Percentiles rank a stretch among this genome's conserved stretches.
phyloP scores from a whole-genome alignment of 1,140 invertebrate genomes.

The Oryctes rhinoceros region DNA sequence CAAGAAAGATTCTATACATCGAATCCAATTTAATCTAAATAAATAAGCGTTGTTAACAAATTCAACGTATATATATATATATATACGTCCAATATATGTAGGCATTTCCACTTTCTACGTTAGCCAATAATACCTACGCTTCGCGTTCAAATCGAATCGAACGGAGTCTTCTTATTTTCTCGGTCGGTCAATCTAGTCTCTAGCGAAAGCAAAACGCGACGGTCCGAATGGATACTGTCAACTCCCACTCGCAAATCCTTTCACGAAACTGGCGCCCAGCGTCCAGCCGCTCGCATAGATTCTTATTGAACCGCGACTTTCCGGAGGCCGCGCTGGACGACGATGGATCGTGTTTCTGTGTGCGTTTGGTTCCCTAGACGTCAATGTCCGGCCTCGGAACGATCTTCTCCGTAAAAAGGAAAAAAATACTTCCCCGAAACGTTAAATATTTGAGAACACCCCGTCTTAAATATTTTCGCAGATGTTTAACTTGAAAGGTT shows the following conservation, averaged over 20 bases:
- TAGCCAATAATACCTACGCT: not conserved
- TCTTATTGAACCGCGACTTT: conserved; percentile 14
- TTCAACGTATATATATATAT: not conserved
- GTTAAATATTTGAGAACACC: conserved; percentile 13
- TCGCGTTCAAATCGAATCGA: not conserved
- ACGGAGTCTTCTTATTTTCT: not conserved
- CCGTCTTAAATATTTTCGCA: not conserved
- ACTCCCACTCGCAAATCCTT: not conserved
- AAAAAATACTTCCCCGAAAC: not conserved
- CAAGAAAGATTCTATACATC: not conserved
- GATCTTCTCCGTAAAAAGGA: conserved; percentile 8
- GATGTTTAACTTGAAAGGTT: conserved; percentile 26
- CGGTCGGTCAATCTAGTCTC: not conserved
- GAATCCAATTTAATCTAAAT: not conserved
- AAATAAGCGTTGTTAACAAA: not conserved
- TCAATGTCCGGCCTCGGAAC: not conserved
- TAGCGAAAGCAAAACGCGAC: not conserved
- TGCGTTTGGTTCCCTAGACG: not conserved
- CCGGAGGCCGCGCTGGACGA: not conserved
- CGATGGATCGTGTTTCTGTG: not conserved
- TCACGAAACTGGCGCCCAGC: conserved; percentile 14
- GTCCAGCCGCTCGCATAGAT: not conserved
- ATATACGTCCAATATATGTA: not conserved
- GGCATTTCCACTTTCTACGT: not conserved
- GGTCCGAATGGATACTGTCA: not conserved